phyloP scores from a whole-genome alignment of 2,888 invertebrate genomes.

The Kryphioiulus occultus region DNA sequence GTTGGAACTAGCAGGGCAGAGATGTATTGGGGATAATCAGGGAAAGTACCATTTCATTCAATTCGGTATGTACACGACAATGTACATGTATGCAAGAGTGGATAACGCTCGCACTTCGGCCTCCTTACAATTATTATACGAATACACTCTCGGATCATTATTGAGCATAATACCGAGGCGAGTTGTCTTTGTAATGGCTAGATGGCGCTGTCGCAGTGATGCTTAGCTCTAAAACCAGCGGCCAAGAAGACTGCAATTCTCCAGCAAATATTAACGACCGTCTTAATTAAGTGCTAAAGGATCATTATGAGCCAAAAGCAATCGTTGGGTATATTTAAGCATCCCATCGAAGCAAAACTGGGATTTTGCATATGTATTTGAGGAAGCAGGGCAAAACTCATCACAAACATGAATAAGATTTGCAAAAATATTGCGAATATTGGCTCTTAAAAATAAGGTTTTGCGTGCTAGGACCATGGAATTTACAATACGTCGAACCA shows the following conservation, averaged over 20 bases:
- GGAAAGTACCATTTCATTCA: slow-evolving; percentile 2
- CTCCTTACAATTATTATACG: neutral
- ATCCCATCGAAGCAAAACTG: too few relatives aligned
- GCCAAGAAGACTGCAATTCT: neutral
- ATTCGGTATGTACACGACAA: neutral
- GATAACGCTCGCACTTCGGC: neutral
- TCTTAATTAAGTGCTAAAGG: too few relatives aligned
- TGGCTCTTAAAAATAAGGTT: too few relatives aligned
- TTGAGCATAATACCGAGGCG: neutral
- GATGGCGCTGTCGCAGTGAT: neutral
- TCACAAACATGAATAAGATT: too few relatives aligned
- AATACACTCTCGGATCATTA: neutral
- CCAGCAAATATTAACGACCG: too few relatives aligned
- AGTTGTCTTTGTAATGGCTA: neutral
- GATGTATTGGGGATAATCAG: slow-evolving; percentile 24
- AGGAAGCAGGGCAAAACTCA: too few relatives aligned
- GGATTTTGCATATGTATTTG: too few relatives aligned
- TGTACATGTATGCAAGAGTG: neutral
- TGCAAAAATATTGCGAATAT: too few relatives aligned
- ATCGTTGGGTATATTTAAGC: too few relatives aligned
- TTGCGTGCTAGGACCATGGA: too few relatives aligned
- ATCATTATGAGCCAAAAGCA: too few relatives aligned
- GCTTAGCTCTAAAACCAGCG: neutral
- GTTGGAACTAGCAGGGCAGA: neutral
- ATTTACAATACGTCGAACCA: too few relatives aligned